Evolutionary conservation across 1,140 invertebrate species (phyloP).

Genomic region (Eumaeus atala): DNA sequence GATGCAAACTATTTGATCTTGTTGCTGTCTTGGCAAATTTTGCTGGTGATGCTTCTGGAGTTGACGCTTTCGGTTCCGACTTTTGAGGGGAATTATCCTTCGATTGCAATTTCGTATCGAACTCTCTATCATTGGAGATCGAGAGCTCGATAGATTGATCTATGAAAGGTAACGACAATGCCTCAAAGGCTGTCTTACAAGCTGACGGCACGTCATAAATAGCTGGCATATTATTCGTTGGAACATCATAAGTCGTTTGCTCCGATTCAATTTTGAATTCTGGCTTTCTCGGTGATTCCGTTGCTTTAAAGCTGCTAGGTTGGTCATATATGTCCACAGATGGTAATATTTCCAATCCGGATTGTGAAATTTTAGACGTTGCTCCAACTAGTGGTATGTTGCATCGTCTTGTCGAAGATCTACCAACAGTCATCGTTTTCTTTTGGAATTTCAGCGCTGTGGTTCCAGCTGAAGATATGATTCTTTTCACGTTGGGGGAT

Average conservation of each 20-base stretch:
- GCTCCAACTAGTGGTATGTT: constrained; percentile 70
- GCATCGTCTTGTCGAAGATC: constrained; percentile 56
- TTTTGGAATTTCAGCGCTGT: constrained; percentile 62
- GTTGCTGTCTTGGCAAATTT: constrained; percentile 45
- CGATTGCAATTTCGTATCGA: constrained; percentile 61
- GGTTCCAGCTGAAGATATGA: constrained; percentile 74
- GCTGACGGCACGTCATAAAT: constrained; percentile 64
- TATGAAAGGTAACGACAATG: constrained; percentile 60
- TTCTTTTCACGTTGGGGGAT: constrained; percentile 76
- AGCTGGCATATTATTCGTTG: constrained; percentile 39
- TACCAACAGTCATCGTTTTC: constrained; percentile 54
- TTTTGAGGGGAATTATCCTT: constrained; percentile 54
- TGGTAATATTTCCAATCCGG: constrained; percentile 64
- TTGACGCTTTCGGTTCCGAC: constrained; percentile 32
- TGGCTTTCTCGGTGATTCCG: constrained; percentile 32
- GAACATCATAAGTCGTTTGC: constrained; percentile 61
- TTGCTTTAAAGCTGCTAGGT: constrained; percentile 44
- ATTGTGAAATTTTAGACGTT: constrained; percentile 70
- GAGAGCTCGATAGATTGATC: constrained; percentile 65
- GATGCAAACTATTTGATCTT: constrained; percentile 56
- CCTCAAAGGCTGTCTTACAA: constrained; percentile 63
- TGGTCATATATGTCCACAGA: constrained; percentile 70
- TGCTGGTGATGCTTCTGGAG: constrained; percentile 40
- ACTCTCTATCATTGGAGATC: constrained; percentile 67
- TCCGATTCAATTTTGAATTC: constrained; percentile 53